A percentile compares a stretch with the other conserved stretches of the same genome.
Evolutionary conservation across 1,140 invertebrate species (phyloP).

Genomic region (Achroia grisella): DNA sequence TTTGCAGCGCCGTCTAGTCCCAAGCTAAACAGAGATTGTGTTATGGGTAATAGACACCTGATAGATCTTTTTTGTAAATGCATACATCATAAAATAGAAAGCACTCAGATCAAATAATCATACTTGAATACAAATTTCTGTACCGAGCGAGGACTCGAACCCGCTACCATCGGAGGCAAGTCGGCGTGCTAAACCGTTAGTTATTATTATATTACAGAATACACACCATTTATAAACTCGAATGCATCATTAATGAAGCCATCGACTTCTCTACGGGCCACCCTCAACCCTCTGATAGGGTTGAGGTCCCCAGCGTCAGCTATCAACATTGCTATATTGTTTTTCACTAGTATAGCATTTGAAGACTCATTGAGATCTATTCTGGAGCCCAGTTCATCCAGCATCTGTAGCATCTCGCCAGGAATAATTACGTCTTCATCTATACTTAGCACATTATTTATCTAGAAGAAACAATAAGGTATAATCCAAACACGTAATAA

Average conservation of each 20-base stretch:
- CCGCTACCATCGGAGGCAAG: too few relatives aligned
- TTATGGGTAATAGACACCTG: too few relatives aligned
- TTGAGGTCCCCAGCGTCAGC: neutral
- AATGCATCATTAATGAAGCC: neutral
- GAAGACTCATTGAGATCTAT: neutral
- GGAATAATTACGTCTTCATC: neutral
- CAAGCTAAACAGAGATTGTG: too few relatives aligned
- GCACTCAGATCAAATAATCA: too few relatives aligned
- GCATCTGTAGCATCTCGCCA: neutral
- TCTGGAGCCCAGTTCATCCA: neutral
- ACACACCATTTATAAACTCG: neutral
- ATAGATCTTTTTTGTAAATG: too few relatives aligned
- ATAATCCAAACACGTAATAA: too few relatives aligned
- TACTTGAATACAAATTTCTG: too few relatives aligned
- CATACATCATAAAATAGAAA: too few relatives aligned
- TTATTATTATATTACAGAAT: too few relatives aligned
- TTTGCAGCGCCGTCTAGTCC: too few relatives aligned
- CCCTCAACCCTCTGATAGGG: neutral
- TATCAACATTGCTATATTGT: neutral
- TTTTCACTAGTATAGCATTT: neutral
- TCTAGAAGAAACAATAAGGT: neutral
- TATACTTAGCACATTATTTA: neutral
- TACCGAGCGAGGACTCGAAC: too few relatives aligned
- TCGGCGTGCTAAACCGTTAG: too few relatives aligned
- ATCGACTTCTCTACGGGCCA: neutral